Evolutionary conservation across 2,888 invertebrate species (phyloP).

Genomic region (Eupithecia exiguata): DNA sequence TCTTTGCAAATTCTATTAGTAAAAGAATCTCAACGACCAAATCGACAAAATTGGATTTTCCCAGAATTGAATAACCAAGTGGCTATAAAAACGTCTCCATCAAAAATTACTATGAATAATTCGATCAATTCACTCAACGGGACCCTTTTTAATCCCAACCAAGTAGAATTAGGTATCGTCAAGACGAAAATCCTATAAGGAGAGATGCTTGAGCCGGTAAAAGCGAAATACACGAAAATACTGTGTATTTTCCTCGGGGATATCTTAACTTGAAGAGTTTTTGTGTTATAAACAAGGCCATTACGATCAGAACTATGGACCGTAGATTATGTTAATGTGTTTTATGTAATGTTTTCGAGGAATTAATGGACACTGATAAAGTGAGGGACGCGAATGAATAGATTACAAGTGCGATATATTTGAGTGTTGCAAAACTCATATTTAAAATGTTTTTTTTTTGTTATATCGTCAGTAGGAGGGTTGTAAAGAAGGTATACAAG

Average conservation of each 20-base stretch:
- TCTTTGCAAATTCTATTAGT: not conserved
- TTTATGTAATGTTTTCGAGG: slow-evolving; percentile 58
- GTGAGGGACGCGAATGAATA: slow-evolving; percentile 28
- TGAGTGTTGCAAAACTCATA: slow-evolving; percentile 16
- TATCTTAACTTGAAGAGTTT: slow-evolving; percentile 58
- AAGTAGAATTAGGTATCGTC: slow-evolving; percentile 65
- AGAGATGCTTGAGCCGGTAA: slow-evolving; percentile 47
- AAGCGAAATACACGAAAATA: slow-evolving; percentile 46
- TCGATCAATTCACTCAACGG: slow-evolving; percentile 63
- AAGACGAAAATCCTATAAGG: slow-evolving; percentile 60
- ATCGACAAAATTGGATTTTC: slow-evolving; percentile 17
- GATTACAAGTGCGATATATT: slow-evolving; percentile 21
- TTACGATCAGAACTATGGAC: slow-evolving; percentile 75
- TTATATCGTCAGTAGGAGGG: not conserved
- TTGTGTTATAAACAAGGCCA: slow-evolving; percentile 73
- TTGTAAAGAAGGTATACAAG: not conserved
- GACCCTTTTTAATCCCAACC: slow-evolving; percentile 69
- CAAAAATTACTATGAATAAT: slow-evolving; percentile 60
- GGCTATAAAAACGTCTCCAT: slow-evolving; percentile 43
- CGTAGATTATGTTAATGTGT: slow-evolving; percentile 72
- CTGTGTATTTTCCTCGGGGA: slow-evolving; percentile 50
- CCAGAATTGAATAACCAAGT: slow-evolving; percentile 18
- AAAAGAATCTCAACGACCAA: not conserved
- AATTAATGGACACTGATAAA: slow-evolving; percentile 58
- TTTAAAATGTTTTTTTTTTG: not conserved